Conservation (phyloP, 2,888 invertebrate species). For the Psylliodes chrysocephalus region DNA sequence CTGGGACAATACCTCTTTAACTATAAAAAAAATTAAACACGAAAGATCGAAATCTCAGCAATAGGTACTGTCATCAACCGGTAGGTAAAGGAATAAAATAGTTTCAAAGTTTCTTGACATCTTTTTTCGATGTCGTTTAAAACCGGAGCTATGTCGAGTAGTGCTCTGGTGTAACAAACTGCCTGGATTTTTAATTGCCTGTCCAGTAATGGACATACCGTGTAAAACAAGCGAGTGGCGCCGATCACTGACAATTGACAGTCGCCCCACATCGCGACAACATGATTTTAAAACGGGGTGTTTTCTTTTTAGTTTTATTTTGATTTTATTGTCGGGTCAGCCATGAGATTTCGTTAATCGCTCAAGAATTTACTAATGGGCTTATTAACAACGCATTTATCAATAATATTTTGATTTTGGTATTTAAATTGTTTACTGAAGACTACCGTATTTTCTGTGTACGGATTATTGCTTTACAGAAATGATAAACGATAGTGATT, state of each 20-base stretch:
- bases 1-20: too few relatives aligned
- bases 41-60: too few relatives aligned
- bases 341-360: slow-evolving; percentile 30
- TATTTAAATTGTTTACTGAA: not conserved
- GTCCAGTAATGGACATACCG: slow-evolving; percentile 66
- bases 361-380: slow-evolving; percentile 40
- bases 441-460: not conserved
- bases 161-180: slow-evolving; percentile 59
- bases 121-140: slow-evolving; percentile 58
- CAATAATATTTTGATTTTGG: slow-evolving; percentile 10
- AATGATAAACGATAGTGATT: too few relatives aligned
- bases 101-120: slow-evolving; percentile 46
- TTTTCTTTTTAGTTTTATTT: slow-evolving; percentile 29
- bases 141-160: slow-evolving; percentile 62
- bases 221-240: slow-evolving; percentile 64
- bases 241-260: slow-evolving; percentile 62
- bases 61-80: not conserved
- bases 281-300: slow-evolving; percentile 46
- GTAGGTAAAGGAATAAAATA: slow-evolving; percentile 47
- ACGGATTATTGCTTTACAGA: not conserved
- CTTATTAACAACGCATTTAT: slow-evolving; percentile 41
- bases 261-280: slow-evolving; percentile 59
- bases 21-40: too few relatives aligned
- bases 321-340: slow-evolving; percentile 14
- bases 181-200: slow-evolving; percentile 65